Conservation (phyloP, 2,888 invertebrate species). For the Pogonocherus hispidulus region DNA sequence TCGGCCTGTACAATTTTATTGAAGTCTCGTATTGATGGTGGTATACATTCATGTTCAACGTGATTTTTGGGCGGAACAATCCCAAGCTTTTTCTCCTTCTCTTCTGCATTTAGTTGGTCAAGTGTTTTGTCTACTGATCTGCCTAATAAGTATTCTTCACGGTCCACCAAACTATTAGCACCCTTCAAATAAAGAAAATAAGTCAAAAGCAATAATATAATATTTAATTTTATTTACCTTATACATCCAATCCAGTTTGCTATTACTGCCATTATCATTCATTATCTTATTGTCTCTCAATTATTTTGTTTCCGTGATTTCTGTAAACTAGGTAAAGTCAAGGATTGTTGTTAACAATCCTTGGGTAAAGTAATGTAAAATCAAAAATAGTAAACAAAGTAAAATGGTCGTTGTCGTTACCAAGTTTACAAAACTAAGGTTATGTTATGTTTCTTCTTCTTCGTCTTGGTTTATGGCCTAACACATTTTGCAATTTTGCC, state of each 20-base stretch:
- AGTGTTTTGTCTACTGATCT: conserved; percentile 85
- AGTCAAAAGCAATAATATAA: neutral
- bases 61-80: conserved; percentile 74
- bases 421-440: too few relatives aligned
- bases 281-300: conserved; percentile 42
- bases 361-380: too few relatives aligned
- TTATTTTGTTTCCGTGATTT: too few relatives aligned
- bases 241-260: conserved; percentile 91
- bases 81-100: conserved; percentile 67
- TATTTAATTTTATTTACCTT: conserved; percentile 71
- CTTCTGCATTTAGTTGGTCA: conserved; percentile 75
- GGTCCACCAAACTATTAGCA: conserved; percentile 76
- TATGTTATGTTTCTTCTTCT: neutral
- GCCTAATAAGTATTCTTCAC: conserved; percentile 92
- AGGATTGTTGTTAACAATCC: too few relatives aligned
- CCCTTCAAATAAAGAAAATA: conserved; percentile 66
- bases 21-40: conserved; percentile 77
- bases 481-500: too few relatives aligned
- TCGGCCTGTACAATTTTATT: conserved; percentile 63
- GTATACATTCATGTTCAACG: conserved; percentile 82
- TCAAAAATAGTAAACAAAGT: too few relatives aligned
- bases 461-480: too few relatives aligned
- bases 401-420: too few relatives aligned
- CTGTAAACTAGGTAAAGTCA: too few relatives aligned
- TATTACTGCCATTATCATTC: conserved; percentile 67